These are phyloP conservation scores for Spodoptera frugiperda DNA, from an alignment of 1,140 invertebrate species.

Conservation along the genomic window DNA sequence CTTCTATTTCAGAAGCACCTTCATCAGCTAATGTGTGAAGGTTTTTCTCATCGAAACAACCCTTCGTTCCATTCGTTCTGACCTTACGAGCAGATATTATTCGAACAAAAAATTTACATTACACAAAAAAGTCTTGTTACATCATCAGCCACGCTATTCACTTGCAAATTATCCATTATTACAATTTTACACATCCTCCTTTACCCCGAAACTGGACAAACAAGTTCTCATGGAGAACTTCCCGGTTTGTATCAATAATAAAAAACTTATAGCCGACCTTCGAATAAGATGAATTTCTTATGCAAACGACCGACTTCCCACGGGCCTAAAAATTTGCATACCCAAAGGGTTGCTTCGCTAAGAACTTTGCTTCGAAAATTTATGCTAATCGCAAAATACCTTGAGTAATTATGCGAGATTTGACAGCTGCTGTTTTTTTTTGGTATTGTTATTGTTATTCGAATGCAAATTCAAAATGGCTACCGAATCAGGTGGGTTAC, in stretches of 20 bases:
- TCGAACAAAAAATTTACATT: background rate
- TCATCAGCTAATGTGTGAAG: background rate
- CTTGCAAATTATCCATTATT: slow-evolving; percentile 10
- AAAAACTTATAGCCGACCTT: slow-evolving; percentile 24
- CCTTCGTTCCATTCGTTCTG: background rate
- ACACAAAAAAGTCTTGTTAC: background rate
- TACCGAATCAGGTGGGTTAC: slow-evolving; percentile 38
- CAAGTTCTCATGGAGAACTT: slow-evolving; percentile 30
- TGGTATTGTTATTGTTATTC: slow-evolving; percentile 34
- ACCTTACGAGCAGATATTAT: background rate
- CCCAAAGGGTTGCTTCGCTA: slow-evolving; percentile 39
- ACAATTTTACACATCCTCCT: slow-evolving; percentile 13
- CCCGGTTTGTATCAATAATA: slow-evolving; percentile 24
- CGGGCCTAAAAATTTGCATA: slow-evolving; percentile 45
- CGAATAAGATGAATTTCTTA: slow-evolving; percentile 41
- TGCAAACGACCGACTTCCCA: slow-evolving; percentile 43
- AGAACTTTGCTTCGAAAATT: slow-evolving; percentile 18
- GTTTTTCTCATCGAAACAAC: background rate
- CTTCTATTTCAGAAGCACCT: background rate
- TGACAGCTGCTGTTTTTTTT: slow-evolving; percentile 43
- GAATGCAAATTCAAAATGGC: slow-evolving; percentile 32
- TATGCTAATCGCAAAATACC: slow-evolving; percentile 47
- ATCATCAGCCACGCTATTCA: background rate
- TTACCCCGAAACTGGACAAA: background rate
- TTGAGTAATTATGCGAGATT: slow-evolving; percentile 43